A percentile compares a stretch with the other conserved stretches of the same genome.
Evolutionary conservation across 2,113 vertebrate species (phyloP).

Genomic region (human): DNA sequence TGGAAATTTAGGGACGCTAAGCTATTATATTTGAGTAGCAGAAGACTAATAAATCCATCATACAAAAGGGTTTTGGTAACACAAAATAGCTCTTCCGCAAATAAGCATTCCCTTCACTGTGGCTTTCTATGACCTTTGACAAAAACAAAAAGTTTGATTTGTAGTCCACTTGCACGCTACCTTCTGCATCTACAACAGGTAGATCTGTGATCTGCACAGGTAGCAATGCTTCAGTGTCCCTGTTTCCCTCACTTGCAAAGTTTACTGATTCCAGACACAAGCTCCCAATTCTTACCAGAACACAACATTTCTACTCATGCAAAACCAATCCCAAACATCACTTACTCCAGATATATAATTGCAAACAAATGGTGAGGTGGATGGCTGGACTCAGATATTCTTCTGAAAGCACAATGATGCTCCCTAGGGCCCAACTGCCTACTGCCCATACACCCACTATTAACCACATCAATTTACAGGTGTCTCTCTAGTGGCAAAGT

Average conservation of each 20-base stretch:
- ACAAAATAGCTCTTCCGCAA: not conserved
- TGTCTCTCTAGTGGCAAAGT: not conserved
- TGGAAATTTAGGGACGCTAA: not conserved
- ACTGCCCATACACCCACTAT: not conserved
- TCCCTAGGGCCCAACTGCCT: not conserved
- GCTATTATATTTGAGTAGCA: not conserved
- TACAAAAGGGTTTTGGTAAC: not conserved
- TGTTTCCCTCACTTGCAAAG: not conserved
- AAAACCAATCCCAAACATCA: slow-evolving; percentile 33
- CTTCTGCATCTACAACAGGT: not conserved
- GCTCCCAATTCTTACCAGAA: not conserved
- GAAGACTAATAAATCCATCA: not conserved
- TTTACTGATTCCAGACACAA: not conserved
- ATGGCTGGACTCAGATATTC: not conserved
- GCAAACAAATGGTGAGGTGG: slow-evolving; percentile 4
- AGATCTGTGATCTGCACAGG: not conserved
- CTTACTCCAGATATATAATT: slow-evolving; percentile 31
- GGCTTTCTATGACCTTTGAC: not conserved
- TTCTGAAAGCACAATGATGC: not conserved
- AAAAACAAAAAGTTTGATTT: not conserved
- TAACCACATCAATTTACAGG: not conserved
- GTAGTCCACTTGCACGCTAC: not conserved
- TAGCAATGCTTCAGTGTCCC: not conserved
- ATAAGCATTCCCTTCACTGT: not conserved
- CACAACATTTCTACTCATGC: not conserved